Evolutionary conservation across 2,113 vertebrate species (phyloP), one percentile per base, ranked within the genome.

Genomic region (Pomatostomus ruficeps): DNA sequence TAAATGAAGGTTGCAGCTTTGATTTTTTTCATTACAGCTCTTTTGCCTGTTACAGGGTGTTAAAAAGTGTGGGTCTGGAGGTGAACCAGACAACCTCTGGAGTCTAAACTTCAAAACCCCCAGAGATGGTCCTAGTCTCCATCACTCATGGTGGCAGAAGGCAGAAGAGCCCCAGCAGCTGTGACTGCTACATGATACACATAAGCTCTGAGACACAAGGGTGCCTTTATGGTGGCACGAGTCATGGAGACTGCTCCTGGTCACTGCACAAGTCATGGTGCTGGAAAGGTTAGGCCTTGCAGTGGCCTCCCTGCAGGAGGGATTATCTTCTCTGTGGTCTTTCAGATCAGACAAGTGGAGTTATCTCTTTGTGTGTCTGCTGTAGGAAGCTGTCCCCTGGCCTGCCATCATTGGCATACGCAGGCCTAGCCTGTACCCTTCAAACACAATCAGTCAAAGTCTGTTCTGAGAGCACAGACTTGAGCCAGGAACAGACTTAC

Each of bases 351-450:
- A 38, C 29, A 59, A n/a, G 10, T 33, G 36, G 40, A 85, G 10
- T 80, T 51, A 10, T 11, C 42, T 67, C 25, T 54, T 48, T 0
- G 1, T 14, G 36, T 24, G 24, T 12, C n/a, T 59, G 26, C 15
- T 72, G 70, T 40, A 28, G 73, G 31, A 51, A 74, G 35, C 42
- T 31, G 67, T 49, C 16, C 46, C 55, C 63, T 15, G 38, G 61
- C 22, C 45, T 62, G 67, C 36, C 6, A 3, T 29, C 68, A 46
- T 3, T 6, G 2, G 63, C 0, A 1, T 36, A 8, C 6, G 3
- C 55, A 85, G 51, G n/a, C 20, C 6, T 14, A 33, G 51, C n/a
- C 63, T 25, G 36, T 38, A 57, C 21, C 51, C 48, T 67, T 57
- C 29, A n/a, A 79, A 52, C 33, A 54, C 57, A 45, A 48, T 31